A percentile compares a stretch with the other conserved stretches of the same genome.
These are phyloP conservation scores for Odontamblyopus rebecca DNA, from an alignment of 2,797 vertebrate genomes.

Conservation along the genomic window DNA sequence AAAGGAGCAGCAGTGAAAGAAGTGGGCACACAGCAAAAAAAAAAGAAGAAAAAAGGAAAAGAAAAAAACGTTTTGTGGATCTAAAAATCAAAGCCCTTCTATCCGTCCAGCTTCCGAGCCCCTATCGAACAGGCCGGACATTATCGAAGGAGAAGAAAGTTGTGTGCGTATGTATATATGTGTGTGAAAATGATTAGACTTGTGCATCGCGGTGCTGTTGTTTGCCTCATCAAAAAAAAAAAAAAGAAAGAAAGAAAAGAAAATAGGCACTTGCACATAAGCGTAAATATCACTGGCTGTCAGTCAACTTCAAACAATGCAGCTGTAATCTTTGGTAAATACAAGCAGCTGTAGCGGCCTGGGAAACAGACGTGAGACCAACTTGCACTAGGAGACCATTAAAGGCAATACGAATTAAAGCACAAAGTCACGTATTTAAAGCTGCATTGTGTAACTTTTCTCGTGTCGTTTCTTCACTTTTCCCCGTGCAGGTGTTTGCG, in stretches of 20 bases:
- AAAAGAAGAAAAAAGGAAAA: conserved; percentile 13
- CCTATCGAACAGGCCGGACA: conserved; percentile 74
- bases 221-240: conserved; percentile 48
- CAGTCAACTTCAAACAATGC: conserved; percentile 69
- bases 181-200: conserved; percentile 27
- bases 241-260: conserved; percentile 60
- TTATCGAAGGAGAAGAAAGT: conserved; percentile 75
- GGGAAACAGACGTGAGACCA: conserved; percentile 24
- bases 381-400: conserved; percentile 4
- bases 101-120: conserved; percentile 33
- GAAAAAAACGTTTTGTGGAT: conserved; percentile 32
- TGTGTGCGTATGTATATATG: conserved; percentile 17
- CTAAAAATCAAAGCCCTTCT: conserved; percentile 61
- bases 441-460: too few species aligned
- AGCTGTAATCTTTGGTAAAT: conserved; percentile 64
- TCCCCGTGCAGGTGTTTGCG: too few species aligned
- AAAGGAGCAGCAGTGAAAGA: conserved; percentile 49
- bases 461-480: too few species aligned
- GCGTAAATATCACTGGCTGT: conserved; percentile 71
- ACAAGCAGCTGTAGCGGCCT: conserved; percentile 48
- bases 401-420: not conserved
- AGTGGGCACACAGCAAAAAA: conserved; percentile 33
- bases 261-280: conserved; percentile 53
- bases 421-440: not conserved
- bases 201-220: conserved; percentile 37